phyloP scores from a whole-genome alignment of 1,140 invertebrate genomes.

The Lasioglossum albipes region DNA sequence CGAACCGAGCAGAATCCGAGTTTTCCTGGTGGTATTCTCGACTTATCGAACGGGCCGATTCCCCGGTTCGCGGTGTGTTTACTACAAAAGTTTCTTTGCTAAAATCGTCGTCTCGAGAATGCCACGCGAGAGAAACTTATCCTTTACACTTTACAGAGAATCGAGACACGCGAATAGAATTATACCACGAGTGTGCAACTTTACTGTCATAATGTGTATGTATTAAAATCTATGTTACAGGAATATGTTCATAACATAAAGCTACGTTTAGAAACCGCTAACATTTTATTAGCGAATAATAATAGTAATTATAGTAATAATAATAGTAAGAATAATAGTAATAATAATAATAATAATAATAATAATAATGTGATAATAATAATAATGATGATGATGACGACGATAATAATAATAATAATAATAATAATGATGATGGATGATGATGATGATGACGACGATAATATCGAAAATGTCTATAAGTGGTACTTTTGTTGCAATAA shows the following conservation, averaged over 20 bases:
- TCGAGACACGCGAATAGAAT: conserved; percentile 52
- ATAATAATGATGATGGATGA: neutral
- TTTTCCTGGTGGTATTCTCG: too few relatives aligned
- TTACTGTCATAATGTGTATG: conserved; percentile 25
- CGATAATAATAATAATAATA: neutral
- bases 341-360: too few relatives aligned
- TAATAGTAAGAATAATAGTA: neutral
- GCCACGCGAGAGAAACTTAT: conserved; percentile 34
- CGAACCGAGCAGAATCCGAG: too few relatives aligned
- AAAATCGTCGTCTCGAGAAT: too few relatives aligned
- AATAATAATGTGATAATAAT: neutral
- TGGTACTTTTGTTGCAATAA: conserved; percentile 30
- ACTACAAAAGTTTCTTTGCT: too few relatives aligned
- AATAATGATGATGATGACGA: neutral
- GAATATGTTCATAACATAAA: conserved; percentile 62
- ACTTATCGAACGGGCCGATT: too few relatives aligned
- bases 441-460: neutral
- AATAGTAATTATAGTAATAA: conserved; percentile 42
- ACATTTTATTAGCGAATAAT: conserved; percentile 51
- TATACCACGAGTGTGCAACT: conserved; percentile 41
- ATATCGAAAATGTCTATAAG: conserved; percentile 11
- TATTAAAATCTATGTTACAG: conserved; percentile 67
- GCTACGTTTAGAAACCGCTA: conserved; percentile 59
- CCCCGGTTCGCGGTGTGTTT: too few relatives aligned
- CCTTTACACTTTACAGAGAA: conserved; percentile 38